Evolutionary conservation across 2,888 invertebrate species (phyloP).

Genomic region (Nycteola revayana): DNA sequence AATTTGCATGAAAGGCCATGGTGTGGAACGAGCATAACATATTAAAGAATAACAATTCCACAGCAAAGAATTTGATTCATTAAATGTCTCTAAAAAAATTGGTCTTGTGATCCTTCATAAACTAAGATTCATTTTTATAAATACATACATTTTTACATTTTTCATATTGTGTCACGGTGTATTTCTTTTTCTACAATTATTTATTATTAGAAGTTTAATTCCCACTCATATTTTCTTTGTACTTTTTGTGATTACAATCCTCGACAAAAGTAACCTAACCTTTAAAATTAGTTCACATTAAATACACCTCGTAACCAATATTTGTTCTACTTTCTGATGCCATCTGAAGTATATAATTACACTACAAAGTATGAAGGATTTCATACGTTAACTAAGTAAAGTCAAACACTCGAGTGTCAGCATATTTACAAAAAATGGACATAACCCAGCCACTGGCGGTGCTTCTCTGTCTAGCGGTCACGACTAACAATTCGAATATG

Average conservation of each 20-base stretch:
- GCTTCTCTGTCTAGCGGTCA: constrained; percentile 32
- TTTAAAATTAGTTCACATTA: constrained; percentile 58
- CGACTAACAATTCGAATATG: too few species aligned
- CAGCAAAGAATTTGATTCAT: constrained; percentile 47
- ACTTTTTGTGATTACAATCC: constrained; percentile 67
- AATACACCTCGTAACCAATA: constrained; percentile 59
- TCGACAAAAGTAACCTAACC: constrained; percentile 62
- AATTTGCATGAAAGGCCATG: too few species aligned
- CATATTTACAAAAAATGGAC: constrained; percentile 58
- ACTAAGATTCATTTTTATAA: constrained; percentile 49
- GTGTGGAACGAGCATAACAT: too few species aligned
- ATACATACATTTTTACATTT: constrained; percentile 63
- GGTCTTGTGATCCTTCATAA: constrained; percentile 50
- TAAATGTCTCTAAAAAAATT: constrained; percentile 47
- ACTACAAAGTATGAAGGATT: constrained; percentile 55
- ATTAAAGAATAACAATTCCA: constrained; percentile 66
- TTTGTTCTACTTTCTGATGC: constrained; percentile 67
- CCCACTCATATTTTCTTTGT: constrained; percentile 66
- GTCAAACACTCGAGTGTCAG: constrained; percentile 42
- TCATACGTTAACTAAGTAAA: constrained; percentile 57
- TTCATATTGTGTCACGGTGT: constrained; percentile 47
- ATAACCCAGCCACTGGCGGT: constrained; percentile 36
- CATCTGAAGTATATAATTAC: constrained; percentile 56
- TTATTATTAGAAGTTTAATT: constrained; percentile 46
- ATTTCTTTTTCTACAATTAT: constrained; percentile 40